Evolutionary conservation across 2,113 vertebrate species (phyloP), one percentile per base, ranked within the genome.

Genomic region (Morone saxatilis): DNA sequence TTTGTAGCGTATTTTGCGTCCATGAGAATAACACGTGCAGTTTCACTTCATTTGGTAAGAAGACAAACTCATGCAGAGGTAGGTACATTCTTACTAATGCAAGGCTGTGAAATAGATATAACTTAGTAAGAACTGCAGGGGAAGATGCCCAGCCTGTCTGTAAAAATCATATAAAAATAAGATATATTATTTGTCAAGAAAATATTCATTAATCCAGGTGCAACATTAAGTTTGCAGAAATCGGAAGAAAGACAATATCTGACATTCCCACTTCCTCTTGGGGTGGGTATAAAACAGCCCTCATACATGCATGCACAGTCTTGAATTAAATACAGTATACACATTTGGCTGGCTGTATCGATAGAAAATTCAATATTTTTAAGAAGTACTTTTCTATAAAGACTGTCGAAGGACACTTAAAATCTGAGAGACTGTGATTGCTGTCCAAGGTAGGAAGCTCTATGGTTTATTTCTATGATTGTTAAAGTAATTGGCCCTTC

Each of bases 191-290:
- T 3, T 25, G 7, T 11, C 4, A 53, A 13, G 17, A 72, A 47
- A 47, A 17, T 5, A 57, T 53, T 61, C 9, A 67, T 3, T 2
- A 63, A 25, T 13, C 7, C 85, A 87, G 83, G n/a, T 88, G 81
- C 70, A 22, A 6, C 10, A n/a, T 13, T 36, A 20, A 2, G 4
- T 74, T 38, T 56, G 38, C n/a, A 68, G 59, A 80, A 75, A 76
- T 31, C 25, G 38, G 66, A 75, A 82, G 66, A 56, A 38, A 62
- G 14, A 78, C 36, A 71, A 71, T 7, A 3, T 40, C 5, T 5
- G 0, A 16, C 17, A 17, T 45, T 85, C 19, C 48, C 83, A 90
- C 87, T 94, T 94, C 91, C 92, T 89, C 81, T 80, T 71, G 0
- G 10, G 4, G 10, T 16, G 53, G 36, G 40, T 67, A 89, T 83